phyloP scores from a whole-genome alignment of 2,797 vertebrate genomes.

The Threskiornis aethiopicus region DNA sequence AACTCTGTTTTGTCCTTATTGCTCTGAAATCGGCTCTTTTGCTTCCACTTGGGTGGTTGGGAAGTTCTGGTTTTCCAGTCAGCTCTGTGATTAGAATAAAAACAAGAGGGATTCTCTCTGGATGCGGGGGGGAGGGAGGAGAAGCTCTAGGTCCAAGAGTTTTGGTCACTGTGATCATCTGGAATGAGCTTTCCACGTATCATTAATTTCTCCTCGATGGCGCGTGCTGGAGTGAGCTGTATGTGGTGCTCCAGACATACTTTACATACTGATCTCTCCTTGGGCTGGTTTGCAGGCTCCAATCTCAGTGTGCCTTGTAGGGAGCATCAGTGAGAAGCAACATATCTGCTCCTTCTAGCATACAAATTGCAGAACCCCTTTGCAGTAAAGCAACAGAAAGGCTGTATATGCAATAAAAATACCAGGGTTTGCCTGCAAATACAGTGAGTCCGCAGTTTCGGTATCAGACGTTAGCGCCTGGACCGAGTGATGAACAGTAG shows the following conservation, averaged over 20 bases:
- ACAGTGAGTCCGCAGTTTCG: neutral
- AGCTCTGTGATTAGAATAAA: slow-evolving; percentile 21
- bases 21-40: slow-evolving; percentile 19
- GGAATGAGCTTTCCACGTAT: slow-evolving; percentile 57
- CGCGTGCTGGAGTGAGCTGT: neutral
- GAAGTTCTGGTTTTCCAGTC: slow-evolving; percentile 45
- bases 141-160: slow-evolving; percentile 26
- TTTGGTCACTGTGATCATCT: slow-evolving; percentile 53
- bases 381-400: neutral
- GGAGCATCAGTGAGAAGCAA: neutral
- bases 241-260: slow-evolving; percentile 59
- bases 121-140: neutral
- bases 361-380: neutral
- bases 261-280: slow-evolving; percentile 57
- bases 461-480: neutral
- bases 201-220: slow-evolving; percentile 48
- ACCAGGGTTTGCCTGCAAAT: neutral
- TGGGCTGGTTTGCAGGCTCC: neutral
- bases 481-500: neutral
- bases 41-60: slow-evolving; percentile 37
- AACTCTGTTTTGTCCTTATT: neutral
- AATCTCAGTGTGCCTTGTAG: neutral
- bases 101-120: slow-evolving; percentile 38
- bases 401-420: neutral
- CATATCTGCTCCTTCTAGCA: rapidly evolving